Base-by-base conservation (phyloP, 1,140 invertebrate genomes). In the Cherax quadricarinatus region DNA sequence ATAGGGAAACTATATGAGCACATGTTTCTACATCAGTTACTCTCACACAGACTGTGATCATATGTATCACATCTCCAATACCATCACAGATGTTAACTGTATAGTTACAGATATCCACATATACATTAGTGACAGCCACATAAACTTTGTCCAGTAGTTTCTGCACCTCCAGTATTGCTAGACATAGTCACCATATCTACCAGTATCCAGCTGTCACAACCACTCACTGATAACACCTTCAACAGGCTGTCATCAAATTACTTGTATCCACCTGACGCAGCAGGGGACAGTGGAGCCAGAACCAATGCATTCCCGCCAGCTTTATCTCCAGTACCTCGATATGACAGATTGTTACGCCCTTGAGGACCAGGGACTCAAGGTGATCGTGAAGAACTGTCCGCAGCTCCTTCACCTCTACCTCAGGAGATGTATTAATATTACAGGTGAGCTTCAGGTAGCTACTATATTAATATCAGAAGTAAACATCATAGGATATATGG, bases 331-430 rank as follows among this genome's bases (percentile, higher is more conserved):
- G 30, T 94, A 95, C 92, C 94, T 95, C 57, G 95, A 95, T 93
- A 93, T 91, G 94, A 98, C 98, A 14, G 98, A 99, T 95, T 99
- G 98, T 94, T 96, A 96, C 70, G 96, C 96, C 12, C 96, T 99
- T 4, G 97, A 98, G 92, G 98, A 99, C 94, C 96, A 96, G 41
- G 98, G 98, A 7, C 95, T 99, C 2, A 96, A 97, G 91, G 96
- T 97, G 18, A 97, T 98, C 62, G 97, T 98, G 1, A 96, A 97
- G 70, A 98, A 97, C 88, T 99, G 98, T 95, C 97, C 98, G 3
- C 97, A 98, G 93, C 96, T 99, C 70, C 96, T 97, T 87, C 98
- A 97, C 95, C 96, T 99, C n/a, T 99, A 98, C 95, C 96, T 99
- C 30, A 95, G 98, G 92, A 96, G 98, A 94, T 99, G 98, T 95